Evolutionary conservation across 2,797 vertebrate genomes (phyloP).

Genomic region (Pygocentrus nattereri): DNA sequence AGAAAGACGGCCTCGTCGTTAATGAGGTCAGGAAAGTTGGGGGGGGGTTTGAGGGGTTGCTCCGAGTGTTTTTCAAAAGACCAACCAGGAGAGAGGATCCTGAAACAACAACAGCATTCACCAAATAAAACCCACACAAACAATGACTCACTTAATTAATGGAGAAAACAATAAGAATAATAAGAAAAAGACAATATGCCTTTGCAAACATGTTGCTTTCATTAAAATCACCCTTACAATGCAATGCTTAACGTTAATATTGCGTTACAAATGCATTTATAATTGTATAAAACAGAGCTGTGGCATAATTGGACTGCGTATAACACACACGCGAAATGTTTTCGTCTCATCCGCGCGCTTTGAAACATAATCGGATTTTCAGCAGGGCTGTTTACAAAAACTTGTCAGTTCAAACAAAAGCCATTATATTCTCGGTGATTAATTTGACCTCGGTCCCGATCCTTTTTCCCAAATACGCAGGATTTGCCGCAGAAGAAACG

Average conservation of each 20-base stretch:
- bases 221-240: not conserved
- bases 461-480: not conserved
- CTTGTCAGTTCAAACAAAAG: conserved; percentile 19
- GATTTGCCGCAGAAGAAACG: not conserved
- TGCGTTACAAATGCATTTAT: not conserved
- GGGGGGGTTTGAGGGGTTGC: too few relatives aligned
- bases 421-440: conserved; percentile 15
- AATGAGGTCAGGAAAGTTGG: conserved; percentile 22
- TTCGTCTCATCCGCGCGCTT: not conserved
- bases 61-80: conserved; percentile 1
- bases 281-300: not conserved
- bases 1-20: conserved; percentile 6
- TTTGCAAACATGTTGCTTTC: conserved; percentile 16
- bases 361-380: conserved; percentile 1
- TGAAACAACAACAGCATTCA: not conserved
- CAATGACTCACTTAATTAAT: conserved; percentile 8
- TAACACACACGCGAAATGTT: not conserved
- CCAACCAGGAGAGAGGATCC: not conserved
- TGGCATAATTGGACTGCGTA: not conserved
- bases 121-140: not conserved
- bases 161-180: not conserved
- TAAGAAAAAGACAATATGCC: not conserved
- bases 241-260: not conserved
- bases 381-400: conserved; percentile 8
- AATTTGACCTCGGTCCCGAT: conserved; percentile 3